Conservation (phyloP, 2,888 invertebrate species). For the Mythimna lalbum region DNA sequence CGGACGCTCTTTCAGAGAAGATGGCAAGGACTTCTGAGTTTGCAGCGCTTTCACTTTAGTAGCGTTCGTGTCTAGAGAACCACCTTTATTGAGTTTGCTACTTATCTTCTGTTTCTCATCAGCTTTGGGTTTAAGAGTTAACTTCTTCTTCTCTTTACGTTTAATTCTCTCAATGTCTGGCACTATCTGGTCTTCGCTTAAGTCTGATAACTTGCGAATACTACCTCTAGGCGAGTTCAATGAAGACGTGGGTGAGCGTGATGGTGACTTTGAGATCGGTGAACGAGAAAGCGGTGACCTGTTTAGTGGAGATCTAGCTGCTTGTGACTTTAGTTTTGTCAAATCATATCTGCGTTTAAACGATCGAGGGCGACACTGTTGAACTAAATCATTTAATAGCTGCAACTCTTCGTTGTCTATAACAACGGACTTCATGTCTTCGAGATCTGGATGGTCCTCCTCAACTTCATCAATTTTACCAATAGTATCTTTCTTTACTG, state of each 20-base stretch:
- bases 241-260: conserved; percentile 89
- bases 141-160: conserved; percentile 86
- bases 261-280: conserved; percentile 88
- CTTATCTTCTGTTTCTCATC: conserved; percentile 84
- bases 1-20: conserved; percentile 87
- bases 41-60: conserved; percentile 86
- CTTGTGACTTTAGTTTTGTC: conserved; percentile 82
- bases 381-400: conserved; percentile 89
- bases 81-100: conserved; percentile 86
- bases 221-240: conserved; percentile 89
- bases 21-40: conserved; percentile 90
- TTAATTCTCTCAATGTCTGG: conserved; percentile 88
- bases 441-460: conserved; percentile 84
- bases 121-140: conserved; percentile 85
- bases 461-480: conserved; percentile 90
- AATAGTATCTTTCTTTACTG: conserved; percentile 79
- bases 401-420: conserved; percentile 91
- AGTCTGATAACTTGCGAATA: conserved; percentile 87
- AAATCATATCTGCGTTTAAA: conserved; percentile 87
- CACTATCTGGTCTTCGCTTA: conserved; percentile 89
- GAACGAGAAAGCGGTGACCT: conserved; percentile 87
- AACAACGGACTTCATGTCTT: conserved; percentile 84
- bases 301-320: conserved; percentile 85
- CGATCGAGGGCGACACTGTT: conserved; percentile 87
- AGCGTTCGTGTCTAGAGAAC: conserved; percentile 87